A percentile compares a stretch with the other conserved stretches of the same genome.
phyloP scores from a whole-genome alignment of 2,888 invertebrate species.

The Phaonia tiefii region DNA sequence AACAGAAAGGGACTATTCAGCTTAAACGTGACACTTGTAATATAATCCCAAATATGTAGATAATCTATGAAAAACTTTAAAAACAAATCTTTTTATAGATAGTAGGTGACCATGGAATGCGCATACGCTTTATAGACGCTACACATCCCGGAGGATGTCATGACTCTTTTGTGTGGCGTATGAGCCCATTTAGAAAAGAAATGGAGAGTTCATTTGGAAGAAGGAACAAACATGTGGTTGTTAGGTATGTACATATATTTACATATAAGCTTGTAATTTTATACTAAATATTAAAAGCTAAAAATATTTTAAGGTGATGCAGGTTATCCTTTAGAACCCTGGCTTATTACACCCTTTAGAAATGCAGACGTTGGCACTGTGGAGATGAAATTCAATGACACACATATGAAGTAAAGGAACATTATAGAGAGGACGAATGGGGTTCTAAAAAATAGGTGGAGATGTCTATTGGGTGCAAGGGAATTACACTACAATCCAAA shows the following conservation, averaged over 20 bases:
- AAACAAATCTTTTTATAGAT: no score
- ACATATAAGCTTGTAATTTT: not conserved
- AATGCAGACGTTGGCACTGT: constrained; percentile 25
- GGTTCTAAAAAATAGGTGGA: constrained; percentile 47
- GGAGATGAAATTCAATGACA: constrained; percentile 43
- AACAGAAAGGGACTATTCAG: no score
- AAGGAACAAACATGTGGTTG: constrained; percentile 26
- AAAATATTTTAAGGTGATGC: constrained; percentile 37
- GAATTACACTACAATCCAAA: constrained; percentile 33
- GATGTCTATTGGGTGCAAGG: constrained; percentile 50
- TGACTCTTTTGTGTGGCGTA: constrained; percentile 23
- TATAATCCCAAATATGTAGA: no score
- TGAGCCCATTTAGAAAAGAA: constrained; percentile 35
- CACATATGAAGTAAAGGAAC: constrained; percentile 49
- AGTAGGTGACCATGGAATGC: no score
- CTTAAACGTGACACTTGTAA: no score
- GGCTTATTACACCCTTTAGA: constrained; percentile 46
- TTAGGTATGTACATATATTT: constrained; percentile 19
- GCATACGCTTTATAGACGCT: no score
- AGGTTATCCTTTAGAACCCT: constrained; percentile 48
- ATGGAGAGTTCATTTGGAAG: constrained; percentile 10
- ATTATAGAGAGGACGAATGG: constrained; percentile 53
- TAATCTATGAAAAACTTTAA: no score
- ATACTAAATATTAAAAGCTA: constrained; percentile 1
- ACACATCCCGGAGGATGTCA: no score